Evolutionary conservation across 2,888 invertebrate species (phyloP).

Genomic region (Chrysotoxum bicinctum): DNA sequence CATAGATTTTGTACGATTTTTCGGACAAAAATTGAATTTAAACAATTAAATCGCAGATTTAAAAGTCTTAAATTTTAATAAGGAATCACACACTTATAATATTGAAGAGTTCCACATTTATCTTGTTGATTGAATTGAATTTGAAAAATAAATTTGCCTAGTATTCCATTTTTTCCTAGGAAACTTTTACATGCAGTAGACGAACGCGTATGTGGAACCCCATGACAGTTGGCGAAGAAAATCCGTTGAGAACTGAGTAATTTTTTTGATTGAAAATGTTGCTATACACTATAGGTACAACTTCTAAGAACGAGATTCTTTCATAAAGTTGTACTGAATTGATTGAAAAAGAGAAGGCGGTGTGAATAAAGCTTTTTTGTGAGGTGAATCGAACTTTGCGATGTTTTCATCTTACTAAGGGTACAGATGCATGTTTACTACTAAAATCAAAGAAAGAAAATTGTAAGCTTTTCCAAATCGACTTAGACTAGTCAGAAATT

Average conservation of each 20-base stretch:
- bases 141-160: not conserved
- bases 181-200: conserved; percentile 60
- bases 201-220: conserved; percentile 50
- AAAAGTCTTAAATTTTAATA: not conserved
- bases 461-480: too few species aligned
- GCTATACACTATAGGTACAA: not conserved
- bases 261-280: not conserved
- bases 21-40: not conserved
- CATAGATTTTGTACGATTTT: conserved; percentile 9
- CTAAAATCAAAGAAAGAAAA: not conserved
- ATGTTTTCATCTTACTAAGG: conserved; percentile 41
- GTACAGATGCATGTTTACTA: not conserved
- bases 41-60: not conserved
- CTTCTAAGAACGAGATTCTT: conserved; percentile 46
- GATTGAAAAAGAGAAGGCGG: not conserved
- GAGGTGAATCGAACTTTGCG: not conserved
- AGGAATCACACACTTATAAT: not conserved
- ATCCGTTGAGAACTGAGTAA: conserved; percentile 55
- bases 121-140: not conserved
- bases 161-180: conserved; percentile 35
- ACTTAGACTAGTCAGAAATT: too few species aligned
- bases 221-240: conserved; percentile 57
- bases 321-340: conserved; percentile 41
- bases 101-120: not conserved
- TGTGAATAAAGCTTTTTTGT: conserved; percentile 31